Base-by-base conservation (phyloP, 2,113 vertebrate genomes). In the Rhinoderma darwinii region DNA sequence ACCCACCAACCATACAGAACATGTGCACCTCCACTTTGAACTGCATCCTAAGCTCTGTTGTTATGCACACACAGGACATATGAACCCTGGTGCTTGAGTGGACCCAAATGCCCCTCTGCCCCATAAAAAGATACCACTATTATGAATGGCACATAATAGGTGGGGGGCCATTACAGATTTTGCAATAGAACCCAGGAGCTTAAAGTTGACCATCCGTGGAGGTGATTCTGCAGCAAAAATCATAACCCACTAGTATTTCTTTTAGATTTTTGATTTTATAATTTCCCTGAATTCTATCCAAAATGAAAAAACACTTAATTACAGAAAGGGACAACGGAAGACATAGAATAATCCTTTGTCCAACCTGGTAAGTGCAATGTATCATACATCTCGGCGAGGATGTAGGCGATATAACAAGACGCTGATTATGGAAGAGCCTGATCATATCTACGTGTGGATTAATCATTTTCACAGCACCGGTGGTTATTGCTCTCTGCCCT, bases 391-490 rank as follows among this genome's bases (percentile, higher is more conserved):
- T 70, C 17, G 39, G 5, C 22, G 4, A 17, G 66, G 72, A 43
- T 41, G 68, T 6, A 20, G 35, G 39, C 1, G 25, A 25, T 14
- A 43, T 43, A 41, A 1, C 37, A 15, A 43, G 72, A n/a, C 7
- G n/a, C 3, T 74, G 72, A n/a, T 30, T 74, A 41, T n/a, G 39
- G 72, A 3, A 3, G 72, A 74, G 37, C 2, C 72, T 70, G 70
- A 22, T 73, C 35, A 25, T 73, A 73, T 41, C 25, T 73, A 73
- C 35, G 37, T 74, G 72, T n/a, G 72, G 72, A 43, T 74, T 74
- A n/a, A 74, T 74, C 72, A 74, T 20, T 74, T 74, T 74, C 72
- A 74, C 72, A 74, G 39, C 39, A n/a, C 39, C 37, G 37, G 72
- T 41, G 39, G 72, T 20, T 74, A 74, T 43, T 43, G 72, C 72